A percentile compares a stretch with the other conserved stretches of the same genome.
Evolutionary conservation across 2,888 invertebrate genomes (phyloP).

Genomic region (Lampropteryx suffumata): DNA sequence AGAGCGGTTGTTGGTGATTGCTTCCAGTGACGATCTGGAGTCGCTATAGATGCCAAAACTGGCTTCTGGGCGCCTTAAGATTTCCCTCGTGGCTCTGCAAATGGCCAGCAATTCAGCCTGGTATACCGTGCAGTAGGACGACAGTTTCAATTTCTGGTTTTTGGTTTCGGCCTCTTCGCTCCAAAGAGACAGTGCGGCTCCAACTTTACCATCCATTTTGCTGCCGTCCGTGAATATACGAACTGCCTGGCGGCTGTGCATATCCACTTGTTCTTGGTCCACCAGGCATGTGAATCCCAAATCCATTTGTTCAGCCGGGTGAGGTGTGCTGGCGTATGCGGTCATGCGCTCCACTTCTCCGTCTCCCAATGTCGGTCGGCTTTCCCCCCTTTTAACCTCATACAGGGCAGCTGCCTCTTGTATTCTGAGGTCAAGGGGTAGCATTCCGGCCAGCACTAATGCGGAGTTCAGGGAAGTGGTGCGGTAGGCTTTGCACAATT

Average conservation of each 20-base stretch:
- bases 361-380: neutral
- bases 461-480: slow-evolving; percentile 5
- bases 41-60: slow-evolving; percentile 11
- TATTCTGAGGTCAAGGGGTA: slow-evolving; percentile 18
- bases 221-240: slow-evolving; percentile 17
- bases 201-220: slow-evolving; percentile 16
- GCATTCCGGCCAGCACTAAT: slow-evolving; percentile 13
- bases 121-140: slow-evolving; percentile 11
- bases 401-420: slow-evolving; percentile 2
- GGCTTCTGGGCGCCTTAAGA: neutral
- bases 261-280: neutral
- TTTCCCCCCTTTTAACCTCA: neutral
- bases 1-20: neutral
- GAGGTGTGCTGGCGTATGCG: neutral
- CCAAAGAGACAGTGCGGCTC: slow-evolving; percentile 6
- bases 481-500: neutral
- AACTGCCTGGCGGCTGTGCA: neutral
- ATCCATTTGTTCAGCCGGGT: slow-evolving; percentile 5
- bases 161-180: neutral
- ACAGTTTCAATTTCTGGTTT: slow-evolving; percentile 1
- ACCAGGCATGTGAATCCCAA: slow-evolving; percentile 9
- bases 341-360: neutral
- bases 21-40: slow-evolving; percentile 4
- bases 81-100: neutral
- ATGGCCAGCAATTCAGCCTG: slow-evolving; percentile 13